These are phyloP conservation scores for Spermophilus dauricus DNA, from an alignment of 2,113 vertebrate species.

Conservation along the genomic window DNA sequence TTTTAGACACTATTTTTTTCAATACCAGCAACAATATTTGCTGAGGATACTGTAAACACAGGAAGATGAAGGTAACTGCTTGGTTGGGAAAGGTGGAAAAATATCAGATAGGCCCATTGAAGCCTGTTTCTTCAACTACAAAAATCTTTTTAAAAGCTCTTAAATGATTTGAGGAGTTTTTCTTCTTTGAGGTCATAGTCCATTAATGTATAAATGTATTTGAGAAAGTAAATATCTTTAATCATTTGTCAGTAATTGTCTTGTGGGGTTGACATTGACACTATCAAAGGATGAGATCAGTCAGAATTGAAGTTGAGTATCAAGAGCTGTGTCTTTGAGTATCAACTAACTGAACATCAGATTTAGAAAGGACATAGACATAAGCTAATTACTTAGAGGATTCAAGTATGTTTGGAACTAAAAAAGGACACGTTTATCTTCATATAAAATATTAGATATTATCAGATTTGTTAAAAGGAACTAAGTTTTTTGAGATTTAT, in stretches of 20 bases:
- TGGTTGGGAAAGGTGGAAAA: not conserved
- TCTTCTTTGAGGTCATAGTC: not conserved
- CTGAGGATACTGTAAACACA: not conserved
- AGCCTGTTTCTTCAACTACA: not conserved
- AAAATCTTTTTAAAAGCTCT: not conserved
- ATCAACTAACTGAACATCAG: not conserved
- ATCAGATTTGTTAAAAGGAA: not conserved
- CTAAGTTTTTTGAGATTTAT: not conserved
- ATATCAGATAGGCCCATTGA: not conserved
- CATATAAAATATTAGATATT: not conserved
- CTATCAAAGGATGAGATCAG: accelerated
- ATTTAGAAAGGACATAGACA: not conserved
- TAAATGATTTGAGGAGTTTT: not conserved
- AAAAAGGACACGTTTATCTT: not conserved
- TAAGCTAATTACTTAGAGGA: not conserved
- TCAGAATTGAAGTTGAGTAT: not conserved
- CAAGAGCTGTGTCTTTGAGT: not conserved
- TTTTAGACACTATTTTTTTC: slow-evolving; percentile 52
- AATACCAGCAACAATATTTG: not conserved
- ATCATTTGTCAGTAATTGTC: not conserved
- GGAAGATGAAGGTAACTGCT: not conserved
- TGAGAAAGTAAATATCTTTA: not conserved
- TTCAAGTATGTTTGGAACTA: not conserved
- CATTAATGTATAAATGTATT: not conserved
- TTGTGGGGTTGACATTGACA: not conserved